These are phyloP conservation scores for Abrostola tripartita DNA, from an alignment of 2,888 invertebrate species.

Conservation along the genomic window DNA sequence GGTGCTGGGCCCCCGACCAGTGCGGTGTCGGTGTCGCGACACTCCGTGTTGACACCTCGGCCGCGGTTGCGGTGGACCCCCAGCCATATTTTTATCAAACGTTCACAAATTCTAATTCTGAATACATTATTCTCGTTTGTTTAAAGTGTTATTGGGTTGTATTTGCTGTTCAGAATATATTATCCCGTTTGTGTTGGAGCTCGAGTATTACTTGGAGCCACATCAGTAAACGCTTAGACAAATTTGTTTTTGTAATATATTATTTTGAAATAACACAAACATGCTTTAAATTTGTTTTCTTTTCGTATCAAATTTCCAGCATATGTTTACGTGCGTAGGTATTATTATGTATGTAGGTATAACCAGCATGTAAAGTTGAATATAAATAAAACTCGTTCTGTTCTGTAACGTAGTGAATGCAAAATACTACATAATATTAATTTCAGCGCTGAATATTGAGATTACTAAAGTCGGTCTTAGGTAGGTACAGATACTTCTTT, in stretches of 20 bases:
- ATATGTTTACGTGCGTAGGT: no score
- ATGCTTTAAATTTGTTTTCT: not conserved
- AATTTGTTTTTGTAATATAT: slow-evolving; percentile 2
- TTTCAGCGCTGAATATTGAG: no score
- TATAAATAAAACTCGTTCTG: no score
- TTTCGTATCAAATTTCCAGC: not conserved
- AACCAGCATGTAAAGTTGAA: no score
- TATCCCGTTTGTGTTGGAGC: slow-evolving; percentile 13
- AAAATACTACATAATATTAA: no score
- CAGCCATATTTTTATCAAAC: slow-evolving; percentile 29
- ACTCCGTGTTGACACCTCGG: slow-evolving; percentile 28
- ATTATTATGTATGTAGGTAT: no score
- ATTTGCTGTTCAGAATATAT: slow-evolving; percentile 19
- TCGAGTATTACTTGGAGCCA: not conserved
- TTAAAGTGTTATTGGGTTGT: slow-evolving; percentile 1
- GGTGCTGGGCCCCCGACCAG: not conserved
- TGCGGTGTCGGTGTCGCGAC: slow-evolving; percentile 10
- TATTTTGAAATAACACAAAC: not conserved
- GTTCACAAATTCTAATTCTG: slow-evolving; percentile 22
- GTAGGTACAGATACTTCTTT: no score
- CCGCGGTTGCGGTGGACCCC: slow-evolving; percentile 21
- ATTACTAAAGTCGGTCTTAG: no score
- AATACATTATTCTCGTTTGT: slow-evolving; percentile 10
- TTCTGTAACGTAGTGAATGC: no score
- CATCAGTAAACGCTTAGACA: not conserved